Percentiles rank a stretch among this genome's conserved stretches.
These are phyloP conservation scores for Drosophila takahashii DNA, from an alignment of 1,140 invertebrate species.

Conservation along the genomic window DNA sequence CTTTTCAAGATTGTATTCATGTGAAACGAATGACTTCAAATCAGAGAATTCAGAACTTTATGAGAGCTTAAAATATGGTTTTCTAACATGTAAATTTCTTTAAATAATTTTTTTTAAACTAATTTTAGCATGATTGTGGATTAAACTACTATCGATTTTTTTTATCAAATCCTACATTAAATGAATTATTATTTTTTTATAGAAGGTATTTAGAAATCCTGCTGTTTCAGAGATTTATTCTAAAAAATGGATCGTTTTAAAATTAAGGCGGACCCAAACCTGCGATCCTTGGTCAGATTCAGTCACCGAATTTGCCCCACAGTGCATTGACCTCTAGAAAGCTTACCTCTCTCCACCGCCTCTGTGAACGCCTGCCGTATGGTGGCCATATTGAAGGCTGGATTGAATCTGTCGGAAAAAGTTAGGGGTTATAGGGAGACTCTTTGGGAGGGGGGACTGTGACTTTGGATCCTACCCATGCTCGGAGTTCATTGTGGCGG, in stretches of 20 bases:
- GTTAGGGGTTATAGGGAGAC: background rate
- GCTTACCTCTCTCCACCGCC: slow-evolving; percentile 93
- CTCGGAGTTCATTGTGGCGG: slow-evolving; percentile 84
- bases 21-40: background rate
- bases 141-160: too few species aligned
- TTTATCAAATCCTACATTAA: too few species aligned
- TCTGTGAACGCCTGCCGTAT: slow-evolving; percentile 97
- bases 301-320: background rate
- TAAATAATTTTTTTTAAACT: too few species aligned
- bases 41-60: background rate
- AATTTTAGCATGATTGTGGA: too few species aligned
- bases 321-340: background rate
- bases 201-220: too few species aligned
- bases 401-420: slow-evolving; percentile 91
- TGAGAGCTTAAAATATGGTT: background rate
- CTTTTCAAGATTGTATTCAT: background rate
- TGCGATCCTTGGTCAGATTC: background rate
- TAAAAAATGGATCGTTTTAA: too few species aligned
- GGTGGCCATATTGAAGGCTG: slow-evolving; percentile 95
- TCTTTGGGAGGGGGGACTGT: background rate
- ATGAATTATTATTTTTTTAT: too few species aligned
- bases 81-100: too few species aligned
- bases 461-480: slow-evolving; percentile 71
- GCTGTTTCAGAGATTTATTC: too few species aligned
- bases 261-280: background rate